These are phyloP conservation scores for Leucania comma DNA, from an alignment of 2,888 invertebrate species.

Conservation along the genomic window DNA sequence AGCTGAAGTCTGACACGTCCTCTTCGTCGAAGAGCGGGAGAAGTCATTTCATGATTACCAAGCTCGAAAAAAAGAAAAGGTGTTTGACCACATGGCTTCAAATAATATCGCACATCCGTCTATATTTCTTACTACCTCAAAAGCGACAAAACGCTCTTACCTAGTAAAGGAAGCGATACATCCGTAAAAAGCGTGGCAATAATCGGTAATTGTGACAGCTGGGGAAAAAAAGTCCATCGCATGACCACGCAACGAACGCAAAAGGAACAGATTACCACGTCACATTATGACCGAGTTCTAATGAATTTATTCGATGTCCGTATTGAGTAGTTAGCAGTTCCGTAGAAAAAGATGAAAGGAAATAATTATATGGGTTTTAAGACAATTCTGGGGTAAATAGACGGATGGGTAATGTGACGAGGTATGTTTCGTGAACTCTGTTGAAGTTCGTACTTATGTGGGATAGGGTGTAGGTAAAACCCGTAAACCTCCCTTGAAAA, in stretches of 20 bases:
- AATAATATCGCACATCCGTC: not conserved
- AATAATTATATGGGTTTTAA: not conserved
- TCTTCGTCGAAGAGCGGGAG: no score
- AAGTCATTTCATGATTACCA: no score
- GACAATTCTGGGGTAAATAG: no score
- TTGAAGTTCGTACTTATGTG: no score
- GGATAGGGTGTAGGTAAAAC: no score
- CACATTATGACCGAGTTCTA: slow-evolving; percentile 32
- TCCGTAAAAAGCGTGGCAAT: slow-evolving; percentile 42
- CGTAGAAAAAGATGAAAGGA: slow-evolving; percentile 7
- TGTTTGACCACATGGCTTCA: no score
- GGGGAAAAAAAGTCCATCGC: slow-evolving; percentile 47
- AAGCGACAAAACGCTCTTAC: slow-evolving; percentile 3
- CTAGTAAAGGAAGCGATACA: slow-evolving; percentile 29
- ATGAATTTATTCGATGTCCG: slow-evolving; percentile 50
- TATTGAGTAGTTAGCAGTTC: slow-evolving; percentile 2
- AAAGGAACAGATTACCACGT: slow-evolving; percentile 41
- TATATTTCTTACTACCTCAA: not conserved
- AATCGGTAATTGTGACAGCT: slow-evolving; percentile 45
- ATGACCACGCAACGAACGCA: slow-evolving; percentile 30
- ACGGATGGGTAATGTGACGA: not conserved
- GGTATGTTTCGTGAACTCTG: no score
- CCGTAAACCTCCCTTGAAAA: no score
- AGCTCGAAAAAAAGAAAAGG: no score
- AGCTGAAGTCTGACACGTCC: no score